Conservation (phyloP, 1,140 invertebrate genomes). For the Pogonomyrmex californicus region DNA sequence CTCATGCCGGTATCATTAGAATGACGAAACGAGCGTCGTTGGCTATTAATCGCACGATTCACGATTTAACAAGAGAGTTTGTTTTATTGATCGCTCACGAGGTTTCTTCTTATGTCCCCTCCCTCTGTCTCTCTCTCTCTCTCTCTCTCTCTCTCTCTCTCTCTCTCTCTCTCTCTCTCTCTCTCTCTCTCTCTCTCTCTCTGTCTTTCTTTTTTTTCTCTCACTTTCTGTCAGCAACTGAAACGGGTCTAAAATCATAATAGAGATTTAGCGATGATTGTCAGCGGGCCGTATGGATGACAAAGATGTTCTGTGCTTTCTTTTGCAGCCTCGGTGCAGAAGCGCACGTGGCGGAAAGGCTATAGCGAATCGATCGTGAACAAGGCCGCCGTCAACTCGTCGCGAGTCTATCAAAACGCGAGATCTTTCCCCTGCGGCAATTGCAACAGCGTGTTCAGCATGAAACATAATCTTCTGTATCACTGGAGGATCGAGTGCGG, state of each 20-base stretch:
- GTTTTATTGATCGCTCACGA: neutral
- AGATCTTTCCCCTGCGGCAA: constrained; percentile 58
- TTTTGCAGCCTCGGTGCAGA: constrained; percentile 51
- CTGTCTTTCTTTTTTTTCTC: no score
- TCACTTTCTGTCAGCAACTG: neutral
- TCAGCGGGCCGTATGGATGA: neutral
- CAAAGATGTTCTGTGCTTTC: constrained; percentile 42
- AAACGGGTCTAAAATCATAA: neutral
- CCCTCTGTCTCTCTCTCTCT: neutral
- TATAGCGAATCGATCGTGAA: neutral
- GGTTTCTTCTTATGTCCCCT: neutral
- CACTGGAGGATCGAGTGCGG: constrained; percentile 90
- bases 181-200: neutral
- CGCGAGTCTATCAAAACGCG: neutral
- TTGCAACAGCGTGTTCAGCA: constrained; percentile 69
- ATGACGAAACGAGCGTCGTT: neutral
- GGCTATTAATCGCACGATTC: constrained; percentile 8
- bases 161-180: neutral
- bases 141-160: neutral
- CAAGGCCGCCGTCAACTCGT: neutral
- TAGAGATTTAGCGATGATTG: constrained; percentile 25
- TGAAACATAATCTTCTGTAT: constrained; percentile 82
- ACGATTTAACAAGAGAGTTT: neutral
- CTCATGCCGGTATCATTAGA: neutral
- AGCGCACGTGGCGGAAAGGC: neutral